Conservation (phyloP, 2,113 vertebrate genomes). For the Tautogolabrus adspersus region DNA sequence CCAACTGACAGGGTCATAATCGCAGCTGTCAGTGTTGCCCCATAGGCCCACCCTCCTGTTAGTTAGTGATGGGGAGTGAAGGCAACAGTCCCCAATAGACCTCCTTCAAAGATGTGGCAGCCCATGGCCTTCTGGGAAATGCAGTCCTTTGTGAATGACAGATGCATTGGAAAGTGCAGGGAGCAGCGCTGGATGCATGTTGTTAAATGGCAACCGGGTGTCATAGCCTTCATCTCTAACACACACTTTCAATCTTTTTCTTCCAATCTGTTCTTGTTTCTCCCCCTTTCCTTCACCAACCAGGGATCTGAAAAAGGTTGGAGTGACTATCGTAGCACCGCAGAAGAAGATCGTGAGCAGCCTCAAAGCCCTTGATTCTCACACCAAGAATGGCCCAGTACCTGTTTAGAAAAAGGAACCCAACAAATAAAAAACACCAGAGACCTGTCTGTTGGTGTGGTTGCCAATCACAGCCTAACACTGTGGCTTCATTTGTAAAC, state of each 20-base stretch:
- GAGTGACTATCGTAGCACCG: slow-evolving; percentile 93
- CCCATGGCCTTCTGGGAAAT: slow-evolving; percentile 68
- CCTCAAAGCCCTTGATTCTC: slow-evolving; percentile 95
- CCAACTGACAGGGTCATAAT: slow-evolving; percentile 68
- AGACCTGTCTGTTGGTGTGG: slow-evolving; percentile 47
- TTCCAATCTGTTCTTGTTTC: slow-evolving; percentile 31
- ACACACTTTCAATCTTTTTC: slow-evolving; percentile 33
- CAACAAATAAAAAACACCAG: slow-evolving; percentile 49
- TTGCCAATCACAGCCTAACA: slow-evolving; percentile 69
- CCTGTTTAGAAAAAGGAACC: slow-evolving; percentile 87
- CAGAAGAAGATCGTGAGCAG: slow-evolving; percentile 97
- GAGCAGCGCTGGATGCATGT: slow-evolving; percentile 62
- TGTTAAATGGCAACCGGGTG: slow-evolving; percentile 58
- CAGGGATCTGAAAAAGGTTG: slow-evolving; percentile 96
- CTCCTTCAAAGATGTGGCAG: slow-evolving; percentile 43
- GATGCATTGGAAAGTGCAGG: slow-evolving; percentile 41
- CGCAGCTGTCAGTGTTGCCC: slow-evolving; percentile 66
- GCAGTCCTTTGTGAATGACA: slow-evolving; percentile 69
- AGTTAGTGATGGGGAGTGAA: slow-evolving; percentile 45
- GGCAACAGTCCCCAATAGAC: neutral
- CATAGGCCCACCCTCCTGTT: slow-evolving; percentile 35
- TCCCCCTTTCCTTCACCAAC: slow-evolving; percentile 45
- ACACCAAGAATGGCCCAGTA: slow-evolving; percentile 93
- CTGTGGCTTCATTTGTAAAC: slow-evolving; percentile 62
- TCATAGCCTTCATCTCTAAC: slow-evolving; percentile 55